phyloP scores from a whole-genome alignment of 2,888 invertebrate species.

The Eubasilissa splendida region DNA sequence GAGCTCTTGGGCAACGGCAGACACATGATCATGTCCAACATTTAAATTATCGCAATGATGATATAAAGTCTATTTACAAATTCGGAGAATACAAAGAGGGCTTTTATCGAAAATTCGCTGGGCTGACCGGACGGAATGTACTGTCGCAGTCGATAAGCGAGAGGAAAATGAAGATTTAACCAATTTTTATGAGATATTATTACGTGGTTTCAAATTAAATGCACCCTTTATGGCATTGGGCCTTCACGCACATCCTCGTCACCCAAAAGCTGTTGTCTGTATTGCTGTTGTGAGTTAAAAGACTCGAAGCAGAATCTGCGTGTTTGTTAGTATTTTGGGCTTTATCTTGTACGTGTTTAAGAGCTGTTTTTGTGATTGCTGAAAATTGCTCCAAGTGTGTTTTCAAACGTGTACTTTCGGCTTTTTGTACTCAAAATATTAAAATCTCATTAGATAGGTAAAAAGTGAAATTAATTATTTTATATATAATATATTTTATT shows the following conservation, averaged over 20 bases:
- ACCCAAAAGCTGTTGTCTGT: slow-evolving; percentile 20
- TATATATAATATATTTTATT: background rate
- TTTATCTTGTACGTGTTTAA: slow-evolving; percentile 28
- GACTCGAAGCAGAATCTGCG: slow-evolving; percentile 16
- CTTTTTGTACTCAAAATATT: slow-evolving; percentile 25
- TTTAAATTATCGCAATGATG: slow-evolving; percentile 62
- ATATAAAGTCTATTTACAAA: too few relatives aligned
- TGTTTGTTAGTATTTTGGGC: background rate
- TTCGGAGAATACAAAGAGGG: background rate
- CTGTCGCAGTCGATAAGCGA: background rate
- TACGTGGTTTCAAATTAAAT: background rate
- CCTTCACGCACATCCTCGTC: slow-evolving; percentile 32
- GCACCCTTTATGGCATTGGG: slow-evolving; percentile 29
- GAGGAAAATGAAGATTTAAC: background rate
- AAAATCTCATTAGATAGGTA: slow-evolving; percentile 30
- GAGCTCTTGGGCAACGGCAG: slow-evolving; percentile 76
- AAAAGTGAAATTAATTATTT: slow-evolving; percentile 5
- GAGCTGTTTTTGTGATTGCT: slow-evolving; percentile 32
- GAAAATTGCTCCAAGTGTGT: slow-evolving; percentile 40
- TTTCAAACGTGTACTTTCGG: slow-evolving; percentile 21
- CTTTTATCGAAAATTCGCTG: background rate
- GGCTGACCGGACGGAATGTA: background rate
- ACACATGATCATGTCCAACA: slow-evolving; percentile 72
- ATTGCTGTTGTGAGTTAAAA: slow-evolving; percentile 5
- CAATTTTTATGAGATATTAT: too few relatives aligned